Percentiles rank a stretch among this genome's conserved stretches.
These are phyloP conservation scores for Metalampra italica DNA, from an alignment of 2,888 invertebrate species.

Conservation along the genomic window DNA sequence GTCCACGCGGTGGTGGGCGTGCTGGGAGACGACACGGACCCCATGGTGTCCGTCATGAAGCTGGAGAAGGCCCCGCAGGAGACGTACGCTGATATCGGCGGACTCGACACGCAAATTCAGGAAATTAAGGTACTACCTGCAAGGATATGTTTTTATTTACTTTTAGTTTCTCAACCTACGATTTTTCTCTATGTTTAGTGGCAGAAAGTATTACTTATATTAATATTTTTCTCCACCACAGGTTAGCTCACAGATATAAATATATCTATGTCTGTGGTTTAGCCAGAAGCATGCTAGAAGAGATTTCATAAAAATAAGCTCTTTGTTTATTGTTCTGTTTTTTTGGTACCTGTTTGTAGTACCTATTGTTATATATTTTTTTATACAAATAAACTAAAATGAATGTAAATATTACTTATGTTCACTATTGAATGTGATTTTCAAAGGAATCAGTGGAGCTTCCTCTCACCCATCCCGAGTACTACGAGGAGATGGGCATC, in stretches of 20 bases:
- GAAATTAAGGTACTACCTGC: conserved; percentile 60
- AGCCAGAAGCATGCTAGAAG: no score
- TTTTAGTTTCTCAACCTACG: neutral
- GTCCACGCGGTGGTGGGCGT: conserved; percentile 99
- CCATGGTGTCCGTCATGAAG: conserved; percentile 99
- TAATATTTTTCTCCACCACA: no score
- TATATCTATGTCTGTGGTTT: no score
- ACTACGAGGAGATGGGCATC: conserved; percentile 99
- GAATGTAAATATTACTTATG: no score
- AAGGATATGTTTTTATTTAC: neutral
- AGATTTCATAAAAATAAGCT: no score
- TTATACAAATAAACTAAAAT: no score
- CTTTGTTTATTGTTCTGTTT: no score
- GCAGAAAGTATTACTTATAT: no score
- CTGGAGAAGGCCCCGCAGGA: conserved; percentile 99
- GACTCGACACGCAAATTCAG: conserved; percentile 96
- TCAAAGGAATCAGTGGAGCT: conserved; percentile 96
- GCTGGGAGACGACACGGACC: conserved; percentile 98
- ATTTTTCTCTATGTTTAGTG: neutral
- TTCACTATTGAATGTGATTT: neutral
- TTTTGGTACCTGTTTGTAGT: no score
- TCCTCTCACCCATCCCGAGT: conserved; percentile 99
- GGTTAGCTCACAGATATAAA: no score
- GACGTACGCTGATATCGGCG: conserved; percentile 99
- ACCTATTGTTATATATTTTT: neutral